A percentile compares a stretch with the other conserved stretches of the same genome.
These are phyloP conservation scores for Epinephelus moara DNA, from an alignment of 2,113 vertebrate species.

Conservation along the genomic window DNA sequence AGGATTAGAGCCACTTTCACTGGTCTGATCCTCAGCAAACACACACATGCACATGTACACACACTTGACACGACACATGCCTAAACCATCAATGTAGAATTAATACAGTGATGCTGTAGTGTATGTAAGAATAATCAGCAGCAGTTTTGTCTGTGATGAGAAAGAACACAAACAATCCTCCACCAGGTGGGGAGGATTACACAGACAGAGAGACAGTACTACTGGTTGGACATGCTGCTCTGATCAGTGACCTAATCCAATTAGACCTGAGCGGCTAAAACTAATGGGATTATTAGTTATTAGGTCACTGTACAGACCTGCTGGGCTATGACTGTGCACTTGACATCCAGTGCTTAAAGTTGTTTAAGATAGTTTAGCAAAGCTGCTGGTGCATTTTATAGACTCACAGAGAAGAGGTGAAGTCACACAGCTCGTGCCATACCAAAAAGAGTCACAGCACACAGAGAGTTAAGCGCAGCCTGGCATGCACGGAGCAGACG, in stretches of 20 bases:
- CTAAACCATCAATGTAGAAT: neutral
- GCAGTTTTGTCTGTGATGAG: neutral
- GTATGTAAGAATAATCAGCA: neutral
- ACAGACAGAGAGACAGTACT: conserved; percentile 2
- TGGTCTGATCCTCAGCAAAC: too few species aligned
- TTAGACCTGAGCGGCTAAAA: conserved; percentile 62
- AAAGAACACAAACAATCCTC: neutral
- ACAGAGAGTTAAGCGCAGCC: neutral
- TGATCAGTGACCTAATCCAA: conserved; percentile 66
- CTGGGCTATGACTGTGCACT: conserved; percentile 3
- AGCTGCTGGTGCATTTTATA: conserved; percentile 23
- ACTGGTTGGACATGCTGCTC: conserved; percentile 37
- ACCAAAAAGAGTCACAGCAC: neutral
- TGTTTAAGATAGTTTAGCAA: neutral
- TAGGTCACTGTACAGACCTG: conserved; percentile 34
- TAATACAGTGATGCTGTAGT: neutral
- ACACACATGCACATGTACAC: neutral
- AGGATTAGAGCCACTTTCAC: too few species aligned
- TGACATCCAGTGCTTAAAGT: conserved; percentile 27
- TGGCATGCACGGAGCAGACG: neutral
- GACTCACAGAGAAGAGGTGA: neutral
- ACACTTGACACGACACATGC: neutral
- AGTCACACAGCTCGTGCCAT: neutral
- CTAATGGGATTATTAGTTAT: conserved; percentile 61
- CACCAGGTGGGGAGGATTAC: conserved; percentile 53